phyloP scores from a whole-genome alignment of 2,888 invertebrate genomes.

The Therioaphis trifolii region DNA sequence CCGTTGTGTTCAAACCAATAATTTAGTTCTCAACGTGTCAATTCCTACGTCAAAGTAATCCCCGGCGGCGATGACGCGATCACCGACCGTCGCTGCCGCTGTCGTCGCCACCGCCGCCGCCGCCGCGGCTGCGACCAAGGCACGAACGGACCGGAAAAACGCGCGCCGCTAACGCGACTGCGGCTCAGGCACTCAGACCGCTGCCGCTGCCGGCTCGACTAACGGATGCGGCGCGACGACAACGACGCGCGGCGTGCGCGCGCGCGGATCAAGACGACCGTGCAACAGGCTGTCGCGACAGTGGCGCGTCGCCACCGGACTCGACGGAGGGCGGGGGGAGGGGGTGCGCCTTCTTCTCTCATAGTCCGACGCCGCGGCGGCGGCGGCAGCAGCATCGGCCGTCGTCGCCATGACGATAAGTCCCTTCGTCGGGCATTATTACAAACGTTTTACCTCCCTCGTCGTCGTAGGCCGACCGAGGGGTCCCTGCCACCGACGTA shows the following conservation, averaged over 20 bases:
- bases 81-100: no score
- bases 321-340: no score
- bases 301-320: no score
- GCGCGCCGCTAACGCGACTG: constrained; percentile 4
- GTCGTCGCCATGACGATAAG: constrained; percentile 19
- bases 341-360: no score
- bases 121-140: not conserved
- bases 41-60: no score
- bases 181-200: no score
- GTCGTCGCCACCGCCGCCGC: not conserved
- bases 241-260: not conserved
- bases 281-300: constrained; percentile 58
- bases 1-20: no score
- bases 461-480: no score
- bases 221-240: not conserved
- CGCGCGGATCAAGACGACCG: not conserved
- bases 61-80: not conserved
- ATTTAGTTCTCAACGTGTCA: no score
- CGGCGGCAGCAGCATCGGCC: not conserved
- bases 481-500: no score
- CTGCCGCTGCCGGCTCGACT: no score
- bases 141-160: not conserved
- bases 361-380: no score
- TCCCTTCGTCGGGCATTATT: not conserved
- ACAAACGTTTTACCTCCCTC: not conserved